Evolutionary conservation across 2,888 invertebrate species (phyloP).

Genomic region (Atrina japonica): DNA sequence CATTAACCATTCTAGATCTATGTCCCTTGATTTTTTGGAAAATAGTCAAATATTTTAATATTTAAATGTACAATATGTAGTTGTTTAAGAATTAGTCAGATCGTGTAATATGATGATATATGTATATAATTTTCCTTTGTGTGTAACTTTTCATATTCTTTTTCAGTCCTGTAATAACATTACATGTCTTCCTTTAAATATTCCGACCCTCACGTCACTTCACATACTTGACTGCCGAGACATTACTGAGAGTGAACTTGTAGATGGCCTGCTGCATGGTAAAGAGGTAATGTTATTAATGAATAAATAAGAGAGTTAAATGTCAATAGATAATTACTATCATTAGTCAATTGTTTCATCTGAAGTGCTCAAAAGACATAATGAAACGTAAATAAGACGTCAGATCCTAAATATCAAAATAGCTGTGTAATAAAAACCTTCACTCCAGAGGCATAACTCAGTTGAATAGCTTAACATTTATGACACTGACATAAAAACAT

Average conservation of each 20-base stretch:
- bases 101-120: not conserved
- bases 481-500: no score
- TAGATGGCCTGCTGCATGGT: slow-evolving; percentile 57
- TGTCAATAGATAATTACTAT: not conserved
- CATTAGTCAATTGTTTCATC: no score
- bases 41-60: no score
- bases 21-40: no score
- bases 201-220: slow-evolving; percentile 38
- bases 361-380: no score
- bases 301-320: slow-evolving; percentile 26
- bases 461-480: no score
- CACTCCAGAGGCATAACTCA: no score
- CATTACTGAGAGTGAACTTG: slow-evolving; percentile 47
- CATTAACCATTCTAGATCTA: no score
- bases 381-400: no score
- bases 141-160: not conserved
- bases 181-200: slow-evolving; percentile 46
- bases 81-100: not conserved
- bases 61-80: not conserved
- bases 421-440: no score
- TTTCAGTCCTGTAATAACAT: slow-evolving; percentile 46
- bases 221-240: slow-evolving; percentile 45
- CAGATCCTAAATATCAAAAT: no score
- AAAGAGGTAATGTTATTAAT: slow-evolving; percentile 43
- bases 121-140: not conserved